Evolutionary conservation across 2,888 invertebrate species (phyloP).

Genomic region (Rotaria socialis): DNA sequence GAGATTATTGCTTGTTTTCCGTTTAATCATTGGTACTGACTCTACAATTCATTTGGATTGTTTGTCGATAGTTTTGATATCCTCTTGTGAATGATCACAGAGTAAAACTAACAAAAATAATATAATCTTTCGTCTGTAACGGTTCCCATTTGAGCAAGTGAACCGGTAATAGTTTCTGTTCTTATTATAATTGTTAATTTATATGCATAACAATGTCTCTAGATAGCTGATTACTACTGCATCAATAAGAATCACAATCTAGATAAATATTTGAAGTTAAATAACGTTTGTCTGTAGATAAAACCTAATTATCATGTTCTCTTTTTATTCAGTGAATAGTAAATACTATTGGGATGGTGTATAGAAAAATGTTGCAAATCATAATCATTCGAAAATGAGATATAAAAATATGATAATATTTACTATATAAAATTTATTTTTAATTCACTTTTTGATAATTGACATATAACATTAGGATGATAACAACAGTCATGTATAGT

Average conservation of each 20-base stretch:
- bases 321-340: neutral
- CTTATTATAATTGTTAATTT: neutral
- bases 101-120: neutral
- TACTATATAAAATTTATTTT: too few species aligned
- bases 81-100: neutral
- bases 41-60: neutral
- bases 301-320: neutral
- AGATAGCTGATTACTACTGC: neutral
- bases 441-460: too few species aligned
- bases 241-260: neutral
- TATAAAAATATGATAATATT: too few species aligned
- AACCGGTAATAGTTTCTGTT: neutral
- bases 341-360: neutral
- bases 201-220: constrained; percentile 6
- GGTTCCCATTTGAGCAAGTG: neutral
- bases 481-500: too few species aligned
- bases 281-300: neutral
- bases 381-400: too few species aligned
- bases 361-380: too few species aligned
- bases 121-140: neutral
- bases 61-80: neutral
- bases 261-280: neutral
- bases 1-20: neutral
- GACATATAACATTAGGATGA: too few species aligned
- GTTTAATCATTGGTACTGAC: neutral